Base-by-base conservation (phyloP, 2,797 vertebrate species). In the Gymnoscopelus microlampas region DNA sequence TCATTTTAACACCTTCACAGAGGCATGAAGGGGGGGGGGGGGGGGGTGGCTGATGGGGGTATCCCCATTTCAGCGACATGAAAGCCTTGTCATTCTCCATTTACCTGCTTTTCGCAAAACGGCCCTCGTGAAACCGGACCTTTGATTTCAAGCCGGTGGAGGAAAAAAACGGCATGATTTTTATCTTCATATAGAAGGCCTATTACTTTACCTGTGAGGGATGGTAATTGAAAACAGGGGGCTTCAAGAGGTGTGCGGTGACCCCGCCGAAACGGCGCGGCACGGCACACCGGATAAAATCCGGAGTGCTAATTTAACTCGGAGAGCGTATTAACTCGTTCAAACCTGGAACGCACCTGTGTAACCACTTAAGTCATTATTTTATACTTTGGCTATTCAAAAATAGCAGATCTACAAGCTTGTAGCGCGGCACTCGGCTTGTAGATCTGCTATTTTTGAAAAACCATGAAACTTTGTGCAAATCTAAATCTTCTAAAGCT, bases 71-170 rank as follows among this genome's bases (percentile, higher is more conserved):
- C 86, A 87, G 74, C 77, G 44, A 87, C 90, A 92, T 88, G 79
- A 93, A 92, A 92, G 89, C 66, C 78, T 80, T 88, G 90, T 87
- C 90, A 91, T 66, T 84, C 84, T 83, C 78, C 72, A 89, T 93
- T 91, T 90, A 89, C 74, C 85, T 3, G 74, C 84, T 35, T 55
- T 35, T 55, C 3, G 83, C 79, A 67, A 19, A 19, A 19, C 72
- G 48, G 70, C 70, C 70, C 67, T 68, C 47, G 49, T 78, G 82
- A 81, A 91, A 91, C 88, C 79, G 83, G 80, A 76, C 39, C 74
- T 73, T 86, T 76, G 39, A 44, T 66, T 70, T 68, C 26, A 68
- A 54, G 35, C 75, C 61, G 66, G 48, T 55, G 66, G 73, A 57
- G 69, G 53, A 75, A 74, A 84, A 75, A 74, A 84, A 85, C 81